phyloP scores from a whole-genome alignment of 2,888 invertebrate genomes.

The Cenopis cana region DNA sequence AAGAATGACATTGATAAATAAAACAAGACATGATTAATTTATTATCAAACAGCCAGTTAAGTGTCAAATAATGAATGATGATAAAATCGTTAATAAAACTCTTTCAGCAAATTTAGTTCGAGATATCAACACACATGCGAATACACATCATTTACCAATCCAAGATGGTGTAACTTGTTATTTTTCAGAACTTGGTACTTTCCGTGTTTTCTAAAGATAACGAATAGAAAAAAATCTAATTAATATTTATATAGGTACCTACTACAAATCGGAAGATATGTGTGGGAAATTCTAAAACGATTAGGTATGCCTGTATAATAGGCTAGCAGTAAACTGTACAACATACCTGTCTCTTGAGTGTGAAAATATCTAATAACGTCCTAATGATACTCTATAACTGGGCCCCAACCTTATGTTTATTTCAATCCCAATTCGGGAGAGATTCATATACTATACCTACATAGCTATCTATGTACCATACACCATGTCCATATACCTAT shows the following conservation, averaged over 20 bases:
- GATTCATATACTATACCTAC: no score
- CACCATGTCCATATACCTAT: no score
- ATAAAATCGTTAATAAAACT: background rate
- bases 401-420: no score
- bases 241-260: background rate
- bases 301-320: no score
- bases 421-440: no score
- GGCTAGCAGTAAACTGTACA: no score
- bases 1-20: background rate
- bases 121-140: conserved; percentile 46
- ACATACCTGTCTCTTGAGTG: no score
- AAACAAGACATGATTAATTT: background rate
- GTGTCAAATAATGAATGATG: background rate
- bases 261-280: background rate
- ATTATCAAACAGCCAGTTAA: background rate
- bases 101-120: conserved; percentile 11
- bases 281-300: background rate
- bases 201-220: conserved; percentile 69
- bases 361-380: no score
- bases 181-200: conserved; percentile 64
- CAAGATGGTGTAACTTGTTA: conserved; percentile 51
- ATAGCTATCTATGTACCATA: no score
- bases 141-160: conserved; percentile 60
- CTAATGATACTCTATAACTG: no score
- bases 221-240: conserved; percentile 50